phyloP scores from a whole-genome alignment of 2,888 invertebrate genomes.

The Sminthurinus aureus region DNA sequence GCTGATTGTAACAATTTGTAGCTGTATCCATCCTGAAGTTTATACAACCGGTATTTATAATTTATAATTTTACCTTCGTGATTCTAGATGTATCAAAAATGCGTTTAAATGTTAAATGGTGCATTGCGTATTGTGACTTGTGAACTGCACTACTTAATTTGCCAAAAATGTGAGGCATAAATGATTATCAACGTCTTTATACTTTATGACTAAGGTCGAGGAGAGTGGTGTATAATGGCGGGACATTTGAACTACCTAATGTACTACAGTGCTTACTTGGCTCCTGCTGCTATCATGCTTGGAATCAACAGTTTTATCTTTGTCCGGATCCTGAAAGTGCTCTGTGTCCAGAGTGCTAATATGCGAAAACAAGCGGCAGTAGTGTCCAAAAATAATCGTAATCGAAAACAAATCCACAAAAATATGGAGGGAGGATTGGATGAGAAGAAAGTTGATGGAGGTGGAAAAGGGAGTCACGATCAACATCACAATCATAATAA shows the following conservation, averaged over 20 bases:
- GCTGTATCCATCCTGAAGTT: slow-evolving; percentile 62
- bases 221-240: slow-evolving; percentile 63
- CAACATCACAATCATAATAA: too few relatives aligned
- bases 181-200: too few relatives aligned
- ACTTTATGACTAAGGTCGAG: slow-evolving; percentile 57
- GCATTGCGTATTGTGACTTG: not conserved
- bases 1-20: slow-evolving; percentile 63
- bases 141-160: not conserved
- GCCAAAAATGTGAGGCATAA: too few relatives aligned
- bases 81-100: not conserved
- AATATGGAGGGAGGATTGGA: slow-evolving; percentile 1
- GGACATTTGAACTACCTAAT: slow-evolving; percentile 62
- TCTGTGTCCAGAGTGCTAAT: slow-evolving; percentile 60
- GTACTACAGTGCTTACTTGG: slow-evolving; percentile 64
- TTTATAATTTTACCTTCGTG: not conserved
- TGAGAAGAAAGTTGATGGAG: not conserved
- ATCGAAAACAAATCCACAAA: too few relatives aligned
- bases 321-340: slow-evolving; percentile 62
- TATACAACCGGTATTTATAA: slow-evolving; percentile 57
- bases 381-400: slow-evolving; percentile 23
- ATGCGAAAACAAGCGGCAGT: slow-evolving; percentile 25
- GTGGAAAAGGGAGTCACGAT: not conserved
- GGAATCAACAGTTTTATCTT: slow-evolving; percentile 64
- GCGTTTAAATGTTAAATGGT: not conserved
- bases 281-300: slow-evolving; percentile 63